Evolutionary conservation across 2,113 vertebrate species (phyloP), one percentile per base, ranked within the genome.

Genomic region (Sylvicapra grimmia): DNA sequence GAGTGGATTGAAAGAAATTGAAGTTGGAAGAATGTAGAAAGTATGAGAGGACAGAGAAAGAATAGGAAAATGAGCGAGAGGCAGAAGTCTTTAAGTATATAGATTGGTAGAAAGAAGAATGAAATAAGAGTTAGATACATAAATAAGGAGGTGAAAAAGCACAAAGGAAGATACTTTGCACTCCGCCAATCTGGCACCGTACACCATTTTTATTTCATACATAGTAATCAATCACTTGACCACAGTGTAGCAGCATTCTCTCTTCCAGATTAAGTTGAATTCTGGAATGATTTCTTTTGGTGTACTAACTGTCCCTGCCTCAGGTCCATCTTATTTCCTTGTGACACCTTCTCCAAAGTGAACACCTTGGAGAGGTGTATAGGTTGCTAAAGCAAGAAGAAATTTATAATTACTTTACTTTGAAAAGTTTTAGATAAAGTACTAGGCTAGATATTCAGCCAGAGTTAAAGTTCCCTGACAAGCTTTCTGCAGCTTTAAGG

Each of bases 401-500:
- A 61, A 86, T 51, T 21, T 86, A 56, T 51, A 79, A 86, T 89
- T 51, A 68, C 47, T 65, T 95, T 14, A 86, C 33, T 96, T 87
- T 95, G 19, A 94, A 86, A 13, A 96, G 31, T 93, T 96, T 95
- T 79, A 80, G 90, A 63, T 83, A 77, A 97, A 93, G 51, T 89
- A 40, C 77, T 27, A 77, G 21, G 58, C 21, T 27, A 59, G 47
- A 8, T 90, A 84, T 80, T 47, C 4, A 0, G 31, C 5, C 59
- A 90, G 79, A 90, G 27, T 59, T 54, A 54, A 93, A 94, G 83
- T 97, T 97, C 86, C 53, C 29, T 36, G 49, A 58, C 63, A 83
- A 65, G 54, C 61, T 94, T 93, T 97, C 98, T 94, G 61, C 72
- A 96, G 91, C 97, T 98, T 98, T 97, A 72, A 65, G 63, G 97